These are phyloP conservation scores for Dryocosmus kuriphilus DNA, from an alignment of 2,888 invertebrate species.

Conservation along the genomic window DNA sequence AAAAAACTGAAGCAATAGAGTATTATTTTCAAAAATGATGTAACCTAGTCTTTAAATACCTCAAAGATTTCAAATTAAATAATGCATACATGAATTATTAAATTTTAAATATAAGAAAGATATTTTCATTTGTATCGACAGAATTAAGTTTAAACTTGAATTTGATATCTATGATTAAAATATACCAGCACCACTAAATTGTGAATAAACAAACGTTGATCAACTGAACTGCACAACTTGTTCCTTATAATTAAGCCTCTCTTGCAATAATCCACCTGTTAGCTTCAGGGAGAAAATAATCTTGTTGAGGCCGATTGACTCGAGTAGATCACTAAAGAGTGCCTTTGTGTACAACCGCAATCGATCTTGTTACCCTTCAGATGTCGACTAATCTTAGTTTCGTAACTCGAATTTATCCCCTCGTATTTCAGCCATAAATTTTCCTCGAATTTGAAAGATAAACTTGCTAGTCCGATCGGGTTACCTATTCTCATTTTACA, in stretches of 20 bases:
- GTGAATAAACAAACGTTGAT: background rate
- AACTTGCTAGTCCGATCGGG: background rate
- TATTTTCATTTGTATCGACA: too few species aligned
- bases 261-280: background rate
- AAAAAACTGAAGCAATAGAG: too few species aligned
- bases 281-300: conserved; percentile 1
- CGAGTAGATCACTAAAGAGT: conserved; percentile 8
- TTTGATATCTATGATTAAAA: background rate
- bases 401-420: background rate
- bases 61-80: too few species aligned
- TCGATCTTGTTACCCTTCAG: conserved; percentile 27
- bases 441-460: background rate
- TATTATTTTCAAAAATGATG: too few species aligned
- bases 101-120: too few species aligned
- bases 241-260: conserved; percentile 6
- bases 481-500: background rate
- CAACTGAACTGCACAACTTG: conserved; percentile 3
- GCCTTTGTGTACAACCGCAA: conserved; percentile 16
- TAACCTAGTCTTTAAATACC: too few species aligned
- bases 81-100: too few species aligned
- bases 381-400: background rate
- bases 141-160: too few species aligned
- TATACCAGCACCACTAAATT: background rate
- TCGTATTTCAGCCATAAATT: background rate
- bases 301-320: conserved; percentile 26